Percentiles rank a stretch among this genome's conserved stretches.
phyloP scores from a whole-genome alignment of 2,888 invertebrate genomes.

The Nymphalis polychloros region DNA sequence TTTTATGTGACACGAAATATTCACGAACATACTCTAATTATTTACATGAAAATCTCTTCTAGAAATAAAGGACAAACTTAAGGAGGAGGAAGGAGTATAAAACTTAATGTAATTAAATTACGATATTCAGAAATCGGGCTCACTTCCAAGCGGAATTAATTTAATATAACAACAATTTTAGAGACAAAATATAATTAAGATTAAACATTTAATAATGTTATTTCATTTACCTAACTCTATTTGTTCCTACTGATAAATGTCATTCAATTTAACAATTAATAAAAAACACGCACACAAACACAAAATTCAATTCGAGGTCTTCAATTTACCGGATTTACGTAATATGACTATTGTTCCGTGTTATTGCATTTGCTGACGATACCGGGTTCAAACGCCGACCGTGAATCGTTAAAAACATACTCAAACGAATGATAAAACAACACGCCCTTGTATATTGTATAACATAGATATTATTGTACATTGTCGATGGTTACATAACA shows the following conservation, averaged over 20 bases:
- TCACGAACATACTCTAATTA: too few species aligned
- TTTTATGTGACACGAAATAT: too few species aligned
- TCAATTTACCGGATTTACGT: constrained; percentile 51
- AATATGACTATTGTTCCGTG: constrained; percentile 63
- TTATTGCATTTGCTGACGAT: constrained; percentile 55
- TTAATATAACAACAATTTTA: background rate
- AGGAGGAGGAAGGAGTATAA: too few species aligned
- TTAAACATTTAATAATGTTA: background rate
- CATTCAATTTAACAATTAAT: constrained; percentile 8
- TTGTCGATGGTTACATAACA: constrained; percentile 26
- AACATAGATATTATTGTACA: constrained; percentile 14
- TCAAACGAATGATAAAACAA: constrained; percentile 40
- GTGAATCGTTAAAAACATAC: constrained; percentile 54
- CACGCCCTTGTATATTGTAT: constrained; percentile 40
- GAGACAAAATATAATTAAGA: background rate
- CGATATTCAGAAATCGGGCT: too few species aligned
- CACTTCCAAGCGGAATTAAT: background rate
- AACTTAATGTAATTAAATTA: too few species aligned
- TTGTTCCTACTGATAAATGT: constrained; percentile 11
- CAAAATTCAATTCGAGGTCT: constrained; percentile 40
- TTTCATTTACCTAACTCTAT: constrained; percentile 12
- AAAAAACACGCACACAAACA: background rate
- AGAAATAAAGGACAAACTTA: too few species aligned
- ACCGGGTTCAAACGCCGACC: constrained; percentile 70
- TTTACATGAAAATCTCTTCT: too few species aligned